Percentiles rank a stretch among this genome's conserved stretches.
phyloP scores from a whole-genome alignment of 2,888 invertebrate species.

The Calameuta filiformis region DNA sequence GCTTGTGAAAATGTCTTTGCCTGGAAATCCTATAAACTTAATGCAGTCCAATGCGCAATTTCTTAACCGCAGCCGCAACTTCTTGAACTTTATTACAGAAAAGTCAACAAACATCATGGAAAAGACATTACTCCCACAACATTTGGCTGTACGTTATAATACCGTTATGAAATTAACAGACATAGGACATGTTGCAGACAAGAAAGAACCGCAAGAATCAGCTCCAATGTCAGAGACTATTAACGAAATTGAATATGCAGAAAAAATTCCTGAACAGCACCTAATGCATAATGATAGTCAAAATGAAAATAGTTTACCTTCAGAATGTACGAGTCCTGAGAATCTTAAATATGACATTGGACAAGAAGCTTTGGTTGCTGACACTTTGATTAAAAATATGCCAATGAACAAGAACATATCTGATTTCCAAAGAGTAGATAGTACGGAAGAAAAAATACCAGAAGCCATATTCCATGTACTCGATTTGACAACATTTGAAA shows the following conservation, averaged over 20 bases:
- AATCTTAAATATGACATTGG: neutral
- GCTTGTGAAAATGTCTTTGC: constrained; percentile 57
- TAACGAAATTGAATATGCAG: neutral
- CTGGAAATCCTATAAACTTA: constrained; percentile 52
- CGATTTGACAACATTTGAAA: neutral
- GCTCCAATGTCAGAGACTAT: neutral
- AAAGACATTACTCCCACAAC: constrained; percentile 55
- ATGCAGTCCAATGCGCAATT: constrained; percentile 59
- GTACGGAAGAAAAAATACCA: neutral
- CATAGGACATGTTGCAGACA: neutral
- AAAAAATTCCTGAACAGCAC: neutral
- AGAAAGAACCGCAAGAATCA: neutral
- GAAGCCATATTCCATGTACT: neutral
- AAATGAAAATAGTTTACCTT: neutral
- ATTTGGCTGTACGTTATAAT: constrained; percentile 47
- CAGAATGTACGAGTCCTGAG: neutral
- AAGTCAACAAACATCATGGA: constrained; percentile 62
- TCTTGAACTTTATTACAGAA: constrained; percentile 59
- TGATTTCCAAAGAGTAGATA: neutral
- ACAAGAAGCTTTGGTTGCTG: neutral
- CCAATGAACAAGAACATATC: constrained; percentile 21
- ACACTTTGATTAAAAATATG: constrained; percentile 3
- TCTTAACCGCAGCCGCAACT: constrained; percentile 57
- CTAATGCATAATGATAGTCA: neutral
- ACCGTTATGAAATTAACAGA: constrained; percentile 18